A percentile compares a stretch with the other conserved stretches of the same genome.
Evolutionary conservation across 2,797 vertebrate genomes (phyloP).

Genomic region (Sandelia bainsii): DNA sequence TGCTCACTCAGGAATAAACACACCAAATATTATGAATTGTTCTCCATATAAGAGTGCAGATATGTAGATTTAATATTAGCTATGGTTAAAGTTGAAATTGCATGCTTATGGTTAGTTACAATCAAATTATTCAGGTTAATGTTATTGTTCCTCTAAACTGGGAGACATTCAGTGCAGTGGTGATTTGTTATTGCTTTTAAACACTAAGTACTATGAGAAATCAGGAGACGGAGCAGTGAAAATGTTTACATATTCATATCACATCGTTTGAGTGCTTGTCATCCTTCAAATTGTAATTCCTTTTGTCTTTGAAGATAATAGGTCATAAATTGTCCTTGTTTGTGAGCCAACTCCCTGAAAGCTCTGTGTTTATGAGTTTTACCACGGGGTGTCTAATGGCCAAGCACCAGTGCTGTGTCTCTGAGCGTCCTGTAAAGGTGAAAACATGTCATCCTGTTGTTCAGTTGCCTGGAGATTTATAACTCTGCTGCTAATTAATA

Average conservation of each 20-base stretch:
- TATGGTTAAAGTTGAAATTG: slow-evolving; percentile 46
- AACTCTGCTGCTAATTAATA: slow-evolving; percentile 79
- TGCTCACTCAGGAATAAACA: slow-evolving; percentile 39
- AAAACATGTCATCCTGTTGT: slow-evolving; percentile 70
- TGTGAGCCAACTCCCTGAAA: slow-evolving; percentile 81
- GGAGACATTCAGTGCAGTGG: slow-evolving; percentile 50
- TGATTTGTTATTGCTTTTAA: slow-evolving; percentile 75
- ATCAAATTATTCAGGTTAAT: slow-evolving; percentile 65
- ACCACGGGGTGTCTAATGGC: slow-evolving; percentile 75
- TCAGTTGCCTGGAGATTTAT: slow-evolving; percentile 75
- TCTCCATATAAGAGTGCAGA: slow-evolving; percentile 38
- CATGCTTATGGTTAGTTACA: slow-evolving; percentile 59
- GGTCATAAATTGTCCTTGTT: slow-evolving; percentile 87
- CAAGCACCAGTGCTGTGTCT: slow-evolving; percentile 51
- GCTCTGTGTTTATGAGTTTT: slow-evolving; percentile 81
- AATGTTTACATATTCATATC: slow-evolving; percentile 82
- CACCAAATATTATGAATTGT: slow-evolving; percentile 38
- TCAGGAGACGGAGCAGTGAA: slow-evolving; percentile 54
- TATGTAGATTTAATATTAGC: slow-evolving; percentile 57
- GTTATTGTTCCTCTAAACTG: slow-evolving; percentile 55
- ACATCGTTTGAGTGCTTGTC: slow-evolving; percentile 80
- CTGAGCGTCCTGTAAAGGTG: slow-evolving; percentile 81
- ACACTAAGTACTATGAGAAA: slow-evolving; percentile 60
- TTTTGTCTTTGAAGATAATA: slow-evolving; percentile 86
- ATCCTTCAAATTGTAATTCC: slow-evolving; percentile 83